Evolutionary conservation across 2,888 invertebrate species (phyloP).

Genomic region (Pyrgus malvae): DNA sequence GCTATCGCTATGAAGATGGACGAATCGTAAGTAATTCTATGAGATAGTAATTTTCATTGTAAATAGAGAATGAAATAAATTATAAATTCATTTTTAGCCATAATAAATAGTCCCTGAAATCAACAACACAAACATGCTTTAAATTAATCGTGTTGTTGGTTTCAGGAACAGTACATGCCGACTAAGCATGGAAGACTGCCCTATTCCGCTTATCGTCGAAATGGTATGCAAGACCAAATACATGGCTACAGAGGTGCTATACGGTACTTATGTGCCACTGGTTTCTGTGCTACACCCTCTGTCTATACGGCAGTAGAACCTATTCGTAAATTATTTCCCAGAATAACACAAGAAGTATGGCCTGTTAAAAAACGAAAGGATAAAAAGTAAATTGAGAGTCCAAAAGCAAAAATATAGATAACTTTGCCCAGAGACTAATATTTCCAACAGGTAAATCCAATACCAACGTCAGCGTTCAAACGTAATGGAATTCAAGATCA

Average conservation of each 20-base stretch:
- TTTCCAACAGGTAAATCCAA: constrained; percentile 54
- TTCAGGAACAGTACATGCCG: constrained; percentile 77
- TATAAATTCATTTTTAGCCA: too few relatives aligned
- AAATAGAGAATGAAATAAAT: too few relatives aligned
- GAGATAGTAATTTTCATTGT: too few relatives aligned
- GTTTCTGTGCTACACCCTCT: constrained; percentile 38
- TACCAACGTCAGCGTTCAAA: constrained; percentile 68
- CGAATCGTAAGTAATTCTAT: constrained; percentile 64
- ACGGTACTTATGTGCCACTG: constrained; percentile 56
- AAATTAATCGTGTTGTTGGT: constrained; percentile 58
- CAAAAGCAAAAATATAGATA: neutral
- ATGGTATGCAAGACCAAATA: constrained; percentile 72
- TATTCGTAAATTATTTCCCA: constrained; percentile 50
- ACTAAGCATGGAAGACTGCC: constrained; percentile 68
- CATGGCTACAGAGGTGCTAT: constrained; percentile 69
- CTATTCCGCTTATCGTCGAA: constrained; percentile 60
- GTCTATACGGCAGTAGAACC: constrained; percentile 61
- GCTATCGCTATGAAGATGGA: constrained; percentile 74
- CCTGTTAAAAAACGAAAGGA: constrained; percentile 57
- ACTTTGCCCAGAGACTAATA: constrained; percentile 34
- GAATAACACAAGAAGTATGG: constrained; percentile 58
- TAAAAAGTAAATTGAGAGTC: constrained; percentile 39
- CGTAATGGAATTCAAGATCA: constrained; percentile 73
- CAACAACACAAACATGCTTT: constrained; percentile 33
- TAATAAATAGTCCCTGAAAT: constrained; percentile 44